Evolutionary conservation across 2,888 invertebrate species (phyloP), one percentile per base, ranked within the genome.

Genomic region (Alitta virens): DNA sequence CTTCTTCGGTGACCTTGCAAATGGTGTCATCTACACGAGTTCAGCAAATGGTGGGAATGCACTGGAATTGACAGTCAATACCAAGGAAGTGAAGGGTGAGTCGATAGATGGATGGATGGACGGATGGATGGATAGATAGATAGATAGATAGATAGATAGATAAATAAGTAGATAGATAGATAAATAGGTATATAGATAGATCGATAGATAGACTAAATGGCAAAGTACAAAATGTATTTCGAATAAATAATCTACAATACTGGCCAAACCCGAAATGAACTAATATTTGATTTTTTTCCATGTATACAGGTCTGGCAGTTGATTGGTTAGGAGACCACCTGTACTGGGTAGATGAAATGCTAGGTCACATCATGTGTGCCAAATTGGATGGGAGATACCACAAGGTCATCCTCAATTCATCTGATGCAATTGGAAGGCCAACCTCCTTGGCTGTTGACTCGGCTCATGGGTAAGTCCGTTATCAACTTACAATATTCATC

Each of bases 271-370:
- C n/a, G n/a, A n/a, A n/a, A n/a, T n/a, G n/a, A n/a, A n/a, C n/a
- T n/a, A n/a, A n/a, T n/a, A n/a, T n/a, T n/a, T n/a, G n/a, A n/a
- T n/a, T n/a, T n/a, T n/a, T n/a, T n/a, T n/a, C n/a, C n/a, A n/a
- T 33, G 12, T 33, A 5, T 0, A 23, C 55, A 66, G 66, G 66
- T 33, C 53, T 66, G 7, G 21, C 63, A 5, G 62, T 63, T 12
- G 63, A 63, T 23, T 66, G 66, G 66, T n/a, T 63, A n/a, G 21
- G 55, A 1, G 21, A 54, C 18, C 43, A 52, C 5, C 23, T 66
- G 3, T 66, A 66, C 50, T 66, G 66, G 66, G 43, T 62, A 2
- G 65, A 65, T 50, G 40, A 25, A 14, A 27, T 33, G n/a, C 57
- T 60, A 2, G 50, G 60, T 9, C 63, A 60, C 46, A 53, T 65